Conservation (phyloP, 53 echinoderm and acorn worm genomes). For the Temnopleurus reevesii region DNA sequence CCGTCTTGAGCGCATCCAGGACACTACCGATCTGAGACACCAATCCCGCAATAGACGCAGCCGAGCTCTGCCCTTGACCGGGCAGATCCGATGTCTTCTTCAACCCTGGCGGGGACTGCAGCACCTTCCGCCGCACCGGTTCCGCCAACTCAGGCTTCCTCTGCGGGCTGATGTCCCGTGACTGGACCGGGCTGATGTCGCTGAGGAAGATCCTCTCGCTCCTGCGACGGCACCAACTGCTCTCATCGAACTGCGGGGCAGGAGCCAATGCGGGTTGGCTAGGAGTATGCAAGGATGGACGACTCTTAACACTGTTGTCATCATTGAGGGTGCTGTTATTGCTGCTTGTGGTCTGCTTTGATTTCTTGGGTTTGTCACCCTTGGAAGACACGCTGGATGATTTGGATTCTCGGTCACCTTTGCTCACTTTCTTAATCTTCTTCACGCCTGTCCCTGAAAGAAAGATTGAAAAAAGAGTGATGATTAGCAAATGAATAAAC, state of each 20-base stretch:
- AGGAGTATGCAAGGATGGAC: slow-evolving; percentile 3
- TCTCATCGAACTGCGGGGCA: slow-evolving; percentile 78
- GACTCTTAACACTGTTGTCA: neutral
- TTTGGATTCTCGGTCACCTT: neutral
- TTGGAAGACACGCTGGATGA: slow-evolving; percentile 41
- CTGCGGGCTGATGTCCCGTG: slow-evolving; percentile 85
- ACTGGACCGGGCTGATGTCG: slow-evolving; percentile 89
- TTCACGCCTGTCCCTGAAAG: slow-evolving; percentile 15
- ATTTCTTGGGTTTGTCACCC: slow-evolving; percentile 49
- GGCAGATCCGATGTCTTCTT: neutral
- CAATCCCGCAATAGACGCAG: neutral
- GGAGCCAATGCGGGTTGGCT: neutral
- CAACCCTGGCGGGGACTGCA: neutral
- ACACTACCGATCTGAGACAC: slow-evolving; percentile 82
- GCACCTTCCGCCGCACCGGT: slow-evolving; percentile 3
- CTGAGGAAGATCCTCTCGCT: slow-evolving; percentile 98
- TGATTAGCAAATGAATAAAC: too few relatives aligned
- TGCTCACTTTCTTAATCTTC: slow-evolving; percentile 45
- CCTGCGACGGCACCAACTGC: slow-evolving; percentile 81
- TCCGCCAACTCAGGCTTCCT: slow-evolving; percentile 54
- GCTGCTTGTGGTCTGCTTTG: neutral
- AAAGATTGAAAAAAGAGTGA: too few relatives aligned
- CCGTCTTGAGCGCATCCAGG: slow-evolving; percentile 91
- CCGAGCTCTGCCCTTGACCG: neutral
- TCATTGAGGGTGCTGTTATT: neutral